Percentiles rank a stretch among this genome's conserved stretches.
phyloP scores from a whole-genome alignment of 2,888 invertebrate genomes.

The Hyalella azteca region DNA sequence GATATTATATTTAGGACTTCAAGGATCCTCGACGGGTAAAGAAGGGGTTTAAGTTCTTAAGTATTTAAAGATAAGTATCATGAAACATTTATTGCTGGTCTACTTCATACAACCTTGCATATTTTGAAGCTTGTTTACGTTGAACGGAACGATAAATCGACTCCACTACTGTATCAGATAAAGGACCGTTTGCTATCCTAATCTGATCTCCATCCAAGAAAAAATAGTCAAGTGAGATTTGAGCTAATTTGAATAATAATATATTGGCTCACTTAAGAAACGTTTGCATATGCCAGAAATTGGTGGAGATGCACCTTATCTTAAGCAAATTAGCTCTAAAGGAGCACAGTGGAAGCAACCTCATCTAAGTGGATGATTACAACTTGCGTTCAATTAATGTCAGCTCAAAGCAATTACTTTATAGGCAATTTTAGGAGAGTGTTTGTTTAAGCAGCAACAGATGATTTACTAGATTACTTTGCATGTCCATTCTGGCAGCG shows the following conservation, averaged over 20 bases:
- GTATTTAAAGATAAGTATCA: too few relatives aligned
- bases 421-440: constrained; percentile 8
- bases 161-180: constrained; percentile 15
- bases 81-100: too few relatives aligned
- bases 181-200: background rate
- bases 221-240: background rate
- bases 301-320: constrained; percentile 16
- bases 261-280: background rate
- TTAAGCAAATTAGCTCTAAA: constrained; percentile 11
- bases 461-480: background rate
- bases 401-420: constrained; percentile 26
- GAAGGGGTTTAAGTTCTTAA: too few relatives aligned
- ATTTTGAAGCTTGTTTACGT: too few relatives aligned
- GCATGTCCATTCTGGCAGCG: constrained; percentile 1
- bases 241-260: constrained; percentile 35
- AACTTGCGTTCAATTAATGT: constrained; percentile 16
- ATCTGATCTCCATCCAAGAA: background rate
- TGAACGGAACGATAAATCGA: too few relatives aligned
- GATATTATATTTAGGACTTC: too few relatives aligned
- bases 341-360: background rate
- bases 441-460: constrained; percentile 14
- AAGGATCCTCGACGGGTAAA: too few relatives aligned
- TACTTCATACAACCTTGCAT: too few relatives aligned
- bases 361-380: constrained; percentile 19
- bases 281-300: constrained; percentile 24